These are phyloP conservation scores for Solen grandis DNA, from an alignment of 1,140 invertebrate species.

Conservation along the genomic window DNA sequence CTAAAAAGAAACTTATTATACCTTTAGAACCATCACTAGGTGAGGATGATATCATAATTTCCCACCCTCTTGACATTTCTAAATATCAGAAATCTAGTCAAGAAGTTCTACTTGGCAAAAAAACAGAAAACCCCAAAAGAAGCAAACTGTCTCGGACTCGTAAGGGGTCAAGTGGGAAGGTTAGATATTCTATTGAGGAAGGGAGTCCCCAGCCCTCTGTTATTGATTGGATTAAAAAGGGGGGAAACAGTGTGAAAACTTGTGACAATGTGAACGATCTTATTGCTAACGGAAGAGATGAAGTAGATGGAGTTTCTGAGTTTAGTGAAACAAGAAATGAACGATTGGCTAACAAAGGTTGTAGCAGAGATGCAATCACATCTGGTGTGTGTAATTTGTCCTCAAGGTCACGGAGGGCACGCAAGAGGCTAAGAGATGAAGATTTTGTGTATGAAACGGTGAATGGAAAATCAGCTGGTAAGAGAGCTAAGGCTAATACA, in stretches of 20 bases:
- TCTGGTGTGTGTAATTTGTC: too few species aligned
- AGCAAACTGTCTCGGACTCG: conserved; percentile 25
- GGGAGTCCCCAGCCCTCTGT: conserved; percentile 22
- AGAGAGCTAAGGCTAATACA: too few species aligned
- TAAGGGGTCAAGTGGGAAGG: neutral
- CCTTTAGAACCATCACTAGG: conserved; percentile 36
- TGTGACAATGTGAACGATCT: neutral
- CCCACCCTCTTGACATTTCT: neutral
- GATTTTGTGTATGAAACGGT: neutral
- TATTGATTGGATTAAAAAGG: conserved; percentile 41
- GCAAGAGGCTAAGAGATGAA: neutral
- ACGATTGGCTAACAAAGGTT: neutral
- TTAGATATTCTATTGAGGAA: conserved; percentile 3
- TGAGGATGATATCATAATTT: neutral
- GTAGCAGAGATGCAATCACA: too few species aligned
- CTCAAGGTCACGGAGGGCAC: too few species aligned
- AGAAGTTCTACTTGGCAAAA: neutral
- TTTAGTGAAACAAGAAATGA: neutral
- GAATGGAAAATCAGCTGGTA: too few species aligned
- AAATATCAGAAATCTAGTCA: too few species aligned
- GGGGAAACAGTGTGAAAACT: neutral
- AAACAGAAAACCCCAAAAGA: neutral
- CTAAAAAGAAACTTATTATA: conserved; percentile 45
- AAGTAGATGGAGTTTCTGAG: conserved; percentile 4
- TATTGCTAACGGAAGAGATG: neutral